These are phyloP conservation scores for Progne subis DNA, from an alignment of 2,113 vertebrate genomes.

Conservation along the genomic window DNA sequence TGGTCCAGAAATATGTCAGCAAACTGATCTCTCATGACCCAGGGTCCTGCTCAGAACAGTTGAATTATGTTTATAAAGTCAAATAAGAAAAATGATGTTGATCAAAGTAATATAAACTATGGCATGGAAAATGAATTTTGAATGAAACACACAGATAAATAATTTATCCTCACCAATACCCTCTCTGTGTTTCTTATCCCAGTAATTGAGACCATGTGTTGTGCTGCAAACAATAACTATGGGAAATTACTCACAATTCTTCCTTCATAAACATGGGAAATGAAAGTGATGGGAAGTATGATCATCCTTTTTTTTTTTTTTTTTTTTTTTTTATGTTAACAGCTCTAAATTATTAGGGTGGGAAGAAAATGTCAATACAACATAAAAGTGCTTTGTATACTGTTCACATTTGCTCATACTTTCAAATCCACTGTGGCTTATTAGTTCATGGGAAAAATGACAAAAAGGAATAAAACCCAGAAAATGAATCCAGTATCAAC, in stretches of 20 bases:
- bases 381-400: slow-evolving; percentile 72
- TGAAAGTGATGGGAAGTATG: slow-evolving; percentile 62
- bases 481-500: slow-evolving; percentile 76
- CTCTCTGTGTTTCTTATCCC: slow-evolving; percentile 48
- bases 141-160: slow-evolving; percentile 60
- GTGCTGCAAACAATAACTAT: slow-evolving; percentile 64
- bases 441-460: slow-evolving; percentile 81
- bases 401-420: slow-evolving; percentile 64
- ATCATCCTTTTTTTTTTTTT: slow-evolving; percentile 41
- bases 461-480: slow-evolving; percentile 73
- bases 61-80: not conserved
- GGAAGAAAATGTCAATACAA: slow-evolving; percentile 71
- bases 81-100: not conserved
- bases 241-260: slow-evolving; percentile 67
- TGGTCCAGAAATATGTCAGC: not conserved
- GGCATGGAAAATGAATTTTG: slow-evolving; percentile 33
- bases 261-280: slow-evolving; percentile 61
- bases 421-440: slow-evolving; percentile 76
- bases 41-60: not conserved
- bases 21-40: not conserved
- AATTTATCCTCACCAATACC: slow-evolving; percentile 50
- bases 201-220: slow-evolving; percentile 73
- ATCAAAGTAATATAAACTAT: slow-evolving; percentile 22
- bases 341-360: slow-evolving; percentile 73
- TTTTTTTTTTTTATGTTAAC: slow-evolving; percentile 59